Evolutionary conservation across 1,140 invertebrate genomes (phyloP).

Genomic region (Brevipalpus yothersi): DNA sequence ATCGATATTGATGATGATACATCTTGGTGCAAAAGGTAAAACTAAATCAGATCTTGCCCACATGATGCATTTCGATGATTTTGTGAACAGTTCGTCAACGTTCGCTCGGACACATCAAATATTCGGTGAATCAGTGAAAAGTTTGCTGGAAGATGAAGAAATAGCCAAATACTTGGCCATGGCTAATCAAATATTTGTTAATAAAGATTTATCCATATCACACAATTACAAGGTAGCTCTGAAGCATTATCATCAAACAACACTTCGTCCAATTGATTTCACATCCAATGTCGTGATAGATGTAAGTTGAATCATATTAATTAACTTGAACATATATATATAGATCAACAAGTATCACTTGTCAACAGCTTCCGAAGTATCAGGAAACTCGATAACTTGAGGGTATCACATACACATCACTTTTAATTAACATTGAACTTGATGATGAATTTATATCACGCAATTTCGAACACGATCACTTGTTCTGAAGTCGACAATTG

Average conservation of each 20-base stretch:
- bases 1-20: constrained; percentile 59
- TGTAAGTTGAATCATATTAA: not conserved
- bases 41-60: constrained; percentile 72
- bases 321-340: not conserved
- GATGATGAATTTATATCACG: too few species aligned
- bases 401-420: too few species aligned
- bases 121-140: constrained; percentile 10
- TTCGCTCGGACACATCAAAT: constrained; percentile 10
- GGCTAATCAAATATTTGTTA: constrained; percentile 12
- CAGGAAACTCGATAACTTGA: too few species aligned
- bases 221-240: constrained; percentile 7
- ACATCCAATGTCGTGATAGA: constrained; percentile 6
- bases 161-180: constrained; percentile 7
- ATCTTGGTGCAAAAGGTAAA: constrained; percentile 54
- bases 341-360: not conserved
- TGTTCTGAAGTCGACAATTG: too few species aligned
- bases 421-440: too few species aligned
- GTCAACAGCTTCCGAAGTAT: too few species aligned
- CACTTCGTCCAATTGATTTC: constrained; percentile 36
- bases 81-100: not conserved
- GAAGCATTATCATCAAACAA: constrained; percentile 21
- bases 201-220: constrained; percentile 7
- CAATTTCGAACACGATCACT: too few species aligned
- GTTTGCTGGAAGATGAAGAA: constrained; percentile 7
- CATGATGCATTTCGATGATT: constrained; percentile 34